Base-by-base conservation (phyloP, 1,140 invertebrate genomes). In the Drosophila lini region DNA sequence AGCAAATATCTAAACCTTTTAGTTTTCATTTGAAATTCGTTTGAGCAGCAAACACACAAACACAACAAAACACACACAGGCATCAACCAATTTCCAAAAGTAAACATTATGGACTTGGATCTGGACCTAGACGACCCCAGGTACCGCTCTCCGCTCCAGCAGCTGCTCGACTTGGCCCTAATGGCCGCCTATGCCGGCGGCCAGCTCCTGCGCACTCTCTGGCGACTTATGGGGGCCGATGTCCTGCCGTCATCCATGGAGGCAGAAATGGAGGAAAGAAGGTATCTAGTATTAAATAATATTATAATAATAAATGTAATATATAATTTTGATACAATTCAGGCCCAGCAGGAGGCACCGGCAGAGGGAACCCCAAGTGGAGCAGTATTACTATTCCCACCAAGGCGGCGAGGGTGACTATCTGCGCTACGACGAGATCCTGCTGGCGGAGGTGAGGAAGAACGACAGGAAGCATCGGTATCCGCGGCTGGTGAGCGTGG, bases 401-500 rank as follows among this genome's bases (percentile, higher is more conserved):
- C 31, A 15, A 3, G 60, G 16, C n/a, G 64, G 60, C 31, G 61
- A 63, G 2, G 61, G 61, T 0, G 61, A 63, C 7, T 47, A 16
- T 8, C 3, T 32, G 16, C 28, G 45, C 10, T 1, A 8, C 15
- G 41, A 31, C n/a, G 25, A 47, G 3, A 31, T 4, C 2, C 19
- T 36, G 8, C 19, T 36, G 50, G 32, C 6, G 3, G 31, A 34
- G 1, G 3, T 8, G 11, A 13, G 22, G 7, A 25, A 7, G 0
- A 28, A 28, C 5, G 11, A 36, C 0, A 3, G 5, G 13, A 5
- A 11, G 25, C 3, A 5, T 2, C 8, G 0, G 15, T 34, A 47
- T 13, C 78, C 38, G 3, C 75, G 61, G 1, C 44, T 86, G 9
- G 44, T 86, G 9, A 73, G 60, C 8, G 82, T 83, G 9, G 76